Base-by-base conservation (phyloP, 2,888 invertebrate species). In the Deroplatys truncata region DNA sequence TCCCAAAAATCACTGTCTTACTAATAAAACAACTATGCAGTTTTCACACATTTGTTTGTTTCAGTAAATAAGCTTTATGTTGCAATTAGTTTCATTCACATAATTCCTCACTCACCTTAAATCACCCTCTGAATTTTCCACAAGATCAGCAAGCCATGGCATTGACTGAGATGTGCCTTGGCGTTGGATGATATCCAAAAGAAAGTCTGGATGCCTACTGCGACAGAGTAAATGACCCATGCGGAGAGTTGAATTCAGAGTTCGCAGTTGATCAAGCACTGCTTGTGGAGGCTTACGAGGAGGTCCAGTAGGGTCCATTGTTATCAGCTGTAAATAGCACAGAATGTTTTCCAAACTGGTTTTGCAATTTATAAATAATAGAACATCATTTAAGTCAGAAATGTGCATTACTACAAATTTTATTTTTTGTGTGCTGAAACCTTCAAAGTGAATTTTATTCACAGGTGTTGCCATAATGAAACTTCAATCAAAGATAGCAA, bases 141-240 rank as follows among this genome's bases (percentile, higher is more conserved):
- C 98, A 90, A 99, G 94, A 93, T 98, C 98, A 15, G 98, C 98
- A 91, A 99, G 94, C 99, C 99, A 99, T 7, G 99, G 98, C 98
- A 99, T 98, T 84, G 98, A 98, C 91, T 98, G 97, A 15, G 98
- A 97, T 91, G 98, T 97, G 93, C 97, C 97, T 92, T 95, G 95
- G 31, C 98, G 94, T 92, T 98, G 97, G 93, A 99, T 98, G 90
- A 99, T 97, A 92, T 98, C 98, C 91, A 99, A 94, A 56, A 99
- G 95, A 92, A 99, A 96, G 93, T 99, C 99, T 0, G 99, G 99
- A 93, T 97, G 97, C 16, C 99, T 95, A 89, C 97, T 97, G 5
- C 97, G 95, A 93, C 99, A 99, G 91, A 99, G 94, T 92, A 98
- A 94, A 93, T 98, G 97, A 7, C 99, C 98, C 90, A 99, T 95